phyloP scores from a whole-genome alignment of 2,888 invertebrate genomes.

The Xylocampa areola region DNA sequence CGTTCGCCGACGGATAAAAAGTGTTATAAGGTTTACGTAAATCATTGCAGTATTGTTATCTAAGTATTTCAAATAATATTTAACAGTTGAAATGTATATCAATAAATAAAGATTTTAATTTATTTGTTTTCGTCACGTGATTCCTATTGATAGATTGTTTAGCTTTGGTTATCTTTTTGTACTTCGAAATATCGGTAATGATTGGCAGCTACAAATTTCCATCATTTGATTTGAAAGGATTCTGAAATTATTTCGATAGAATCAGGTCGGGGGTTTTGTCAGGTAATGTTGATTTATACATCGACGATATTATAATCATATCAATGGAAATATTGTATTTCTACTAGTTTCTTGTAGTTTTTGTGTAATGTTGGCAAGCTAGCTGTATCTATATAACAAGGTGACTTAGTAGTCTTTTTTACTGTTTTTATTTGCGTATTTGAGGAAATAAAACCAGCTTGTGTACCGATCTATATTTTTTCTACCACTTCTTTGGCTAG shows the following conservation, averaged over 20 bases:
- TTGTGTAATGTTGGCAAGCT: not conserved
- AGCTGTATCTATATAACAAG: not conserved
- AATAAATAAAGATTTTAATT: slow-evolving; percentile 15
- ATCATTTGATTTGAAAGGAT: too few relatives aligned
- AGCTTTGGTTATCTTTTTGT: not conserved
- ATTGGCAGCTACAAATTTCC: too few relatives aligned
- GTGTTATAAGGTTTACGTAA: slow-evolving; percentile 54
- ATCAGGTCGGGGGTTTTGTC: not conserved
- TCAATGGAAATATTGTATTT: too few relatives aligned
- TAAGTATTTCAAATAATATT: slow-evolving; percentile 39
- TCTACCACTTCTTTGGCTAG: too few relatives aligned
- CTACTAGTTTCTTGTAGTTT: too few relatives aligned
- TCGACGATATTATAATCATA: not conserved
- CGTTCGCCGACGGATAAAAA: slow-evolving; percentile 45
- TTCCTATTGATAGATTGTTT: not conserved
- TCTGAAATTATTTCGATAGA: too few relatives aligned
- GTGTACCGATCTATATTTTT: too few relatives aligned
- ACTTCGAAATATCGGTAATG: too few relatives aligned
- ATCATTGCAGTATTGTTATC: slow-evolving; percentile 40
- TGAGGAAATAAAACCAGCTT: not conserved
- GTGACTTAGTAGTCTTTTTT: too few relatives aligned
- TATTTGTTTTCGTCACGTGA: not conserved
- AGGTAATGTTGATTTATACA: not conserved
- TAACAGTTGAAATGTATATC: slow-evolving; percentile 17
- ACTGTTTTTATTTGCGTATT: not conserved